phyloP scores from a whole-genome alignment of 2,113 vertebrate species.

The Centropus bengalensis region DNA sequence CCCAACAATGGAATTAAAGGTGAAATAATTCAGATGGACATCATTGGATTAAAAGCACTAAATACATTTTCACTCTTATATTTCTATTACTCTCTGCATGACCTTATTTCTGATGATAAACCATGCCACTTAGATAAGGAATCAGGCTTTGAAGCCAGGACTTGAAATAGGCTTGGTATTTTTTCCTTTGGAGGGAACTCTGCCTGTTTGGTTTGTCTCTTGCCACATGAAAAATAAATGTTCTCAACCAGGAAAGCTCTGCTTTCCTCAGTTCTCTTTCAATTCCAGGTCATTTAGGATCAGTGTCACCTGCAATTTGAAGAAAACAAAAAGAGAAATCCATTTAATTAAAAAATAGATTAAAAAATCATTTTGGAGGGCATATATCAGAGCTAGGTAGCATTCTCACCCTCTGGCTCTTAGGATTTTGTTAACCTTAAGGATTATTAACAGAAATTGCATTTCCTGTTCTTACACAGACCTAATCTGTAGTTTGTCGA shows the following conservation, averaged over 20 bases:
- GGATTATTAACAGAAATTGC: slow-evolving; percentile 28
- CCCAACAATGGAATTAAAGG: background rate
- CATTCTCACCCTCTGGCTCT: background rate
- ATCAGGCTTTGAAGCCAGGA: background rate
- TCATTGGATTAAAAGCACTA: slow-evolving; percentile 1
- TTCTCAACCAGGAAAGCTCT: background rate
- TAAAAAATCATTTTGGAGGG: background rate
- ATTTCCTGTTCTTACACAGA: slow-evolving; percentile 45
- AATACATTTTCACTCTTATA: background rate
- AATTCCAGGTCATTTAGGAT: background rate
- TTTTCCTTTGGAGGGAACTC: background rate
- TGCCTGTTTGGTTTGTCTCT: background rate
- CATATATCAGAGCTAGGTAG: background rate
- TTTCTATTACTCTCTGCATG: background rate
- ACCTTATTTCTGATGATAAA: background rate
- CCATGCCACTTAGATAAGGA: background rate
- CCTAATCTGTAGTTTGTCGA: slow-evolving; percentile 15
- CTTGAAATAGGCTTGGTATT: background rate
- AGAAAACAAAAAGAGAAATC: slow-evolving; percentile 30
- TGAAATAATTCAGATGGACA: background rate
- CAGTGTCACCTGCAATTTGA: background rate
- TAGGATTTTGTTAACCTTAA: background rate
- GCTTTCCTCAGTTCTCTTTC: background rate
- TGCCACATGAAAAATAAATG: slow-evolving; percentile 1
- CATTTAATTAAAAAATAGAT: slow-evolving; percentile 16